Evolutionary conservation across 1,140 invertebrate species (phyloP).

Genomic region (Drosophila asahinai): DNA sequence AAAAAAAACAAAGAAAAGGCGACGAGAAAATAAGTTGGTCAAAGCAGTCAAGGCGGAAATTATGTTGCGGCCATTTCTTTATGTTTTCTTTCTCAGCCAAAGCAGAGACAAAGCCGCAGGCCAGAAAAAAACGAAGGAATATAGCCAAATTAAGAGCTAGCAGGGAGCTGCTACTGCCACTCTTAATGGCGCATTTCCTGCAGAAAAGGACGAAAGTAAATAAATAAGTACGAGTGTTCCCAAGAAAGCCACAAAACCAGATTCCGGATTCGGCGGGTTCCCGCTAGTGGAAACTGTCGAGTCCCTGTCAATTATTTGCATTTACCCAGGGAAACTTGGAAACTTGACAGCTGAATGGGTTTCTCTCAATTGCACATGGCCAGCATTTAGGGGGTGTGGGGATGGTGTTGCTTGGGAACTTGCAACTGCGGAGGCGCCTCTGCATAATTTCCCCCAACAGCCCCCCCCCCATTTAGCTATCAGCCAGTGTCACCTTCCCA

Average conservation of each 20-base stretch:
- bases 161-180: constrained; percentile 4
- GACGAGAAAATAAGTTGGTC: constrained; percentile 30
- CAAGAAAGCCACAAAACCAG: constrained; percentile 10
- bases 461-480: constrained; percentile 52
- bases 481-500: constrained; percentile 18
- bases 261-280: constrained; percentile 1
- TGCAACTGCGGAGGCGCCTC: constrained; percentile 55
- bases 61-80: constrained; percentile 65
- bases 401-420: constrained; percentile 21
- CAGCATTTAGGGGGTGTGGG: constrained; percentile 4
- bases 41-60: constrained; percentile 62
- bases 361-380: constrained; percentile 52
- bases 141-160: constrained; percentile 42
- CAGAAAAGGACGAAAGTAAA: constrained; percentile 13
- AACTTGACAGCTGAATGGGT: constrained; percentile 51
- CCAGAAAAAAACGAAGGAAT: constrained; percentile 27
- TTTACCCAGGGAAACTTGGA: constrained; percentile 37
- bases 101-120: constrained; percentile 62
- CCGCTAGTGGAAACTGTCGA: constrained; percentile 15
- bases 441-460: constrained; percentile 57
- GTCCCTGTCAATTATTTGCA: constrained; percentile 77
- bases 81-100: constrained; percentile 16
- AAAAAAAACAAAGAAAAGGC: constrained; percentile 20
- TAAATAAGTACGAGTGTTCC: constrained; percentile 4
- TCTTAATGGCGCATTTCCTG: constrained; percentile 21